Base-by-base conservation (phyloP, 2,888 invertebrate genomes). In the Cantharis rufa region DNA sequence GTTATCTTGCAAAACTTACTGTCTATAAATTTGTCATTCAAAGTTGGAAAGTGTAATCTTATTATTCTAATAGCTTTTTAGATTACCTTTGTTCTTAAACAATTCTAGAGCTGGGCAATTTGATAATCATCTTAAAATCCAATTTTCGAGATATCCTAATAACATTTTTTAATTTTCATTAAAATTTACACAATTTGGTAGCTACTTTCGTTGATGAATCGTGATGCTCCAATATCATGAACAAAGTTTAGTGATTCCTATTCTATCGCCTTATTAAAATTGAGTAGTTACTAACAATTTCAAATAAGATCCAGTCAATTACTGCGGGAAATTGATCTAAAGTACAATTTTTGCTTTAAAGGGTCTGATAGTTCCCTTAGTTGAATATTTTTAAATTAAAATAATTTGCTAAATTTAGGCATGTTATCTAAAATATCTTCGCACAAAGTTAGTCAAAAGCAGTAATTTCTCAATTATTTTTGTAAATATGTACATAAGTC, bases 51-150 rank as follows among this genome's bases (percentile, higher is more conserved):
- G 72, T 62, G 70, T 72, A 76, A 76, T 76, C 76, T 66, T 76
- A 76, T 76, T 76, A 76, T 76, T 69, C 76, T 76, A 76, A 76
- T 76, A 76, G 76, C 72, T 62, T 61, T 66, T 62, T 10, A 70
- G 76, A 76, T 76, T 76, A 72, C 72, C 72, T 69, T 71, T 72
- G 72, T 76, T 76, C 69, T 32, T 48, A 62, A 70, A 63, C 48
- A 72, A 61, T 76, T 76, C 24, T n/a, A 61, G 70, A 71, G 72
- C 69, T 63, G 64, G 72, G 69, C 66, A 72, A 76, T 76, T 76
- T 63, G 72, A 68, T 72, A 62, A 63, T 72, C 48, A 72, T 73
- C 69, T 48, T 21, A n/a, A 66, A 18, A 21, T 66, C 64, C 64
- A 66, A 66, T 66, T 66, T 66, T 66, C 64, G 3, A 66, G 64